Evolutionary conservation across 2,797 vertebrate species (phyloP).

Genomic region (Danio albolineatus): DNA sequence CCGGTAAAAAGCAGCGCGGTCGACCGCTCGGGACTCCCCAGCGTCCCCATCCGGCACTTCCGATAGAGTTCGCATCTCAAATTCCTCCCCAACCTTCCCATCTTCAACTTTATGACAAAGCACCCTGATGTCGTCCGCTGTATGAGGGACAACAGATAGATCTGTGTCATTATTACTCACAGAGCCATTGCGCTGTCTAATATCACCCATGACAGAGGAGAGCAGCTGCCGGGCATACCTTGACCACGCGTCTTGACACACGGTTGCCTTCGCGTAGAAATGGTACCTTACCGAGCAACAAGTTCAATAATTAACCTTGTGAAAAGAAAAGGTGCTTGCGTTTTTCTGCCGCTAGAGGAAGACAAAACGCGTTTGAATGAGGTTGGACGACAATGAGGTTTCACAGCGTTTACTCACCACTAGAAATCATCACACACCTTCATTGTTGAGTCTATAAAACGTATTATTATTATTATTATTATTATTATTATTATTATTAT

Average conservation of each 20-base stretch:
- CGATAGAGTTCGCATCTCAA: constrained; percentile 56
- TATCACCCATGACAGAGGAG: constrained; percentile 74
- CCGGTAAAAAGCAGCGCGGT: neutral
- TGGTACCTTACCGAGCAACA: constrained; percentile 52
- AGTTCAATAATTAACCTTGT: constrained; percentile 77
- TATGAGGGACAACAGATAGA: constrained; percentile 59
- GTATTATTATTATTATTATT: too few relatives aligned
- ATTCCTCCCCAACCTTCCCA: constrained; percentile 50
- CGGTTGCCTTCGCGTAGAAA: constrained; percentile 55
- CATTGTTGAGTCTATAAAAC: too few relatives aligned
- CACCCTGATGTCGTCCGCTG: constrained; percentile 67
- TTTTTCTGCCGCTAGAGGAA: constrained; percentile 71
- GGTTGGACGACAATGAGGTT: constrained; percentile 63
- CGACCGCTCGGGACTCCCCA: neutral
- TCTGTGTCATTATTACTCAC: constrained; percentile 55
- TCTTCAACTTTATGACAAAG: constrained; percentile 70
- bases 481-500: too few relatives aligned
- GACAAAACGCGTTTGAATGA: constrained; percentile 51
- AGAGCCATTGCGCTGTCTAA: constrained; percentile 56
- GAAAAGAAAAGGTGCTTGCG: constrained; percentile 20
- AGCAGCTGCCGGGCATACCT: constrained; percentile 74
- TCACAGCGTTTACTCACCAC: constrained; percentile 58
- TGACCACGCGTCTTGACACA: constrained; percentile 54
- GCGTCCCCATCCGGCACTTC: constrained; percentile 29
- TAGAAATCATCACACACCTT: too few relatives aligned